Conservation (phyloP, 2,113 vertebrate species). For the Rhipidura dahli region DNA sequence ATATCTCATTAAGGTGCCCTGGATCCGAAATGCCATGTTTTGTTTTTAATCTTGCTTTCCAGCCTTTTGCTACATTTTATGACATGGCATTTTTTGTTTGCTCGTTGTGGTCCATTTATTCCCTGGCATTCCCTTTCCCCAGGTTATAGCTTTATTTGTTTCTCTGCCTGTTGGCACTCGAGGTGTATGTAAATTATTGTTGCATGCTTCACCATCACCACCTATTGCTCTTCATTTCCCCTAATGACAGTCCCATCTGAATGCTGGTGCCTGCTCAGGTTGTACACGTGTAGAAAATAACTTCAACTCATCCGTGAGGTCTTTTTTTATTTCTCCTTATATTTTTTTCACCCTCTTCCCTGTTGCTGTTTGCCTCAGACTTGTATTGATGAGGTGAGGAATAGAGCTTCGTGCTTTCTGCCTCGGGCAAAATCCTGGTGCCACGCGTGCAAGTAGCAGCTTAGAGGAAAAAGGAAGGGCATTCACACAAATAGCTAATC, state of each 20-base stretch:
- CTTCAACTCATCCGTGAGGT: neutral
- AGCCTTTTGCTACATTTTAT: constrained; percentile 23
- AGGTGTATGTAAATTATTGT: constrained; percentile 34
- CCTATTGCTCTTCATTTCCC: constrained; percentile 51
- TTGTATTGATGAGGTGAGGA: neutral
- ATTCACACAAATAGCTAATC: constrained; percentile 66
- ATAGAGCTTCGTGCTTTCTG: neutral
- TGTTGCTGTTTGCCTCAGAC: neutral
- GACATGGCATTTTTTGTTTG: constrained; percentile 25
- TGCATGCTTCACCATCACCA: constrained; percentile 15
- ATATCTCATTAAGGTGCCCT: constrained; percentile 56
- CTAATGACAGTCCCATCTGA: constrained; percentile 2
- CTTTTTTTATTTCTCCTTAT: neutral
- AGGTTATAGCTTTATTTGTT: constrained; percentile 52
- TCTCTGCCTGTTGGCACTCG: neutral
- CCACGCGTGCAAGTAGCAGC: neutral
- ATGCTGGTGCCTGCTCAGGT: neutral
- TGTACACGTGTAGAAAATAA: neutral
- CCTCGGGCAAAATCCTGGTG: neutral
- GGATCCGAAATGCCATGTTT: constrained; percentile 8
- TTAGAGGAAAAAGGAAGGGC: constrained; percentile 57
- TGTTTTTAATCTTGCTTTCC: constrained; percentile 28
- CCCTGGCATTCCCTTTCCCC: neutral
- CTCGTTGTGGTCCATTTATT: constrained; percentile 35
- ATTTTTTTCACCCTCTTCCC: neutral